Evolutionary conservation across 64 coral and sea anemone species (phyloP).

Genomic region (Dendrophyllia cribrosa): DNA sequence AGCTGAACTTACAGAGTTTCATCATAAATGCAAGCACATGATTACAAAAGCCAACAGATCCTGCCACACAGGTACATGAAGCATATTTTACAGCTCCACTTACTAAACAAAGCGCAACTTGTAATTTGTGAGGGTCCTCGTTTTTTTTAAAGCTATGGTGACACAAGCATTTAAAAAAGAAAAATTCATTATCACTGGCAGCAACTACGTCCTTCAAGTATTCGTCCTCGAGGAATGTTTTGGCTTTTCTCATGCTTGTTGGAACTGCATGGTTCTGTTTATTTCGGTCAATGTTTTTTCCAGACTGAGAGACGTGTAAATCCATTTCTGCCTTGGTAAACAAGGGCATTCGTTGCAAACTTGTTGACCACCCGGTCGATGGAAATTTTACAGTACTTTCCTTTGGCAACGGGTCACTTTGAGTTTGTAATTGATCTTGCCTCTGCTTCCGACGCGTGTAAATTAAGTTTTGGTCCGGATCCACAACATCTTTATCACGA

Average conservation of each 20-base stretch:
- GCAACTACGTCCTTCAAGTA: constrained; percentile 42
- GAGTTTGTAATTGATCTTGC: constrained; percentile 26
- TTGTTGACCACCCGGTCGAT: constrained; percentile 40
- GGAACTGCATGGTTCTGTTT: constrained; percentile 25
- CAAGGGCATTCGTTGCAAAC: constrained; percentile 31
- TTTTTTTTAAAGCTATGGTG: constrained; percentile 67
- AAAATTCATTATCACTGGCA: constrained; percentile 10
- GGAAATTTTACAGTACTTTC: constrained; percentile 1
- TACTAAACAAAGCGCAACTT: constrained; percentile 53
- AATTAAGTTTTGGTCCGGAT: not conserved
- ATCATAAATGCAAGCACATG: constrained; percentile 67
- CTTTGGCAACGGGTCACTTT: not conserved
- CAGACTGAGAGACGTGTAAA: constrained; percentile 33
- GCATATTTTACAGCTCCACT: constrained; percentile 55
- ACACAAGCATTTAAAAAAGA: constrained; percentile 51
- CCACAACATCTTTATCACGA: constrained; percentile 21
- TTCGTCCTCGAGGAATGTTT: constrained; percentile 36
- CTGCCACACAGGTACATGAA: constrained; percentile 55
- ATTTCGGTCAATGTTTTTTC: not conserved
- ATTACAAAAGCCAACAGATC: constrained; percentile 64
- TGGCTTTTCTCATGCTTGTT: constrained; percentile 37
- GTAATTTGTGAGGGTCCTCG: constrained; percentile 27
- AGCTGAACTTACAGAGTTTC: constrained; percentile 54
- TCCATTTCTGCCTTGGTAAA: constrained; percentile 53
- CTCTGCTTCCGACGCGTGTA: constrained; percentile 22